Percentiles rank a stretch among this genome's conserved stretches.
These are phyloP conservation scores for Parazoanthus darwini DNA, from an alignment of 92 coral and sea anemone species.

Conservation along the genomic window DNA sequence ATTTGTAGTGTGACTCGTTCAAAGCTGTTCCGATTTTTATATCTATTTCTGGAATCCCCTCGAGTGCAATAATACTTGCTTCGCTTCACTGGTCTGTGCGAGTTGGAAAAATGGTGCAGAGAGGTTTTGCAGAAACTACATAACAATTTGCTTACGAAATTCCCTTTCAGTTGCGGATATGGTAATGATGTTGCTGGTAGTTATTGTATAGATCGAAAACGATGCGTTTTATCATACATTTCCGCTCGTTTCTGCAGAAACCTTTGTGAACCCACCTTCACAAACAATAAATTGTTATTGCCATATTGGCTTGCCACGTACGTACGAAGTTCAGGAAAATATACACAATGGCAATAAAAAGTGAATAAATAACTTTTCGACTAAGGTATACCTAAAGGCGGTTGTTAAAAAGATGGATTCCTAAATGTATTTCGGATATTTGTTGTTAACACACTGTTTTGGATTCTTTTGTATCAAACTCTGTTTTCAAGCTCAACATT, in stretches of 20 bases:
- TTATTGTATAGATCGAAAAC: neutral
- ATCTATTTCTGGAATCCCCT: neutral
- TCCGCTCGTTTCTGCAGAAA: neutral
- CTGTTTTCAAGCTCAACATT: neutral
- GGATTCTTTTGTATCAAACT: neutral
- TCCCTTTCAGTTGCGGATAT: neutral
- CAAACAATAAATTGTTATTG: neutral
- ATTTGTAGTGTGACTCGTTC: slow-evolving; percentile 45
- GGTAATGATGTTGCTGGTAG: neutral
- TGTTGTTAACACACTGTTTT: neutral
- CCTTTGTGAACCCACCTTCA: neutral
- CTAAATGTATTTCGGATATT: neutral
- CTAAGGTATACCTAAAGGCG: neutral
- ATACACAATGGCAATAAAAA: neutral
- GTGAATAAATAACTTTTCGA: neutral
- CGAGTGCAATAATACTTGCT: neutral
- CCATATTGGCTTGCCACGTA: neutral
- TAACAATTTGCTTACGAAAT: neutral
- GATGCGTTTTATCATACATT: neutral
- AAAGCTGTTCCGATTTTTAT: neutral
- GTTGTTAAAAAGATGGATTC: neutral
- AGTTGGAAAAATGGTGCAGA: neutral
- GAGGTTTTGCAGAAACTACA: neutral
- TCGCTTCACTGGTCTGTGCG: neutral
- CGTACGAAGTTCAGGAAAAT: neutral